Evolutionary conservation across 2,888 invertebrate genomes (phyloP), one percentile per base, ranked within the genome.

Genomic region (Acanthosoma haemorrhoidale): DNA sequence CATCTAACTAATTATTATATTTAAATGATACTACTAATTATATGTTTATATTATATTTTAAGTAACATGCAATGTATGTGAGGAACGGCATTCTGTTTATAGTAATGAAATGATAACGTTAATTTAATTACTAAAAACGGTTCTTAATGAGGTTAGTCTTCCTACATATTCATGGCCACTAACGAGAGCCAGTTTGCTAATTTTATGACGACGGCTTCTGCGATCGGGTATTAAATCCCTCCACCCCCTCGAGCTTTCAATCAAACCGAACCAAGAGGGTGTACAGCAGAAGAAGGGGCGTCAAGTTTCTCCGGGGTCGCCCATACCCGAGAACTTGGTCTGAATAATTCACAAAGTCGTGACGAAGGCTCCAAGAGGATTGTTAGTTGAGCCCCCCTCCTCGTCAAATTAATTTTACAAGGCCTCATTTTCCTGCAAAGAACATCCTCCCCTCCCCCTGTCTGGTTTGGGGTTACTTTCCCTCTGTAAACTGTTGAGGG

Each of bases 351-450:
- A 59, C 16, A 32, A 59, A 59, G 59, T 59, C 59, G 59, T 59
- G 32, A 59, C 59, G 59, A 59, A 59, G 13, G 36, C 13, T 13
- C 36, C 36, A 9, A 13, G 59, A 59, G 59, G 59, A 59, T 59
- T 32, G 32, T 59, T 59, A 59, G 32, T 32, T 29, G 59, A 15
- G 29, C 15, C 15, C 16, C 3, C 31, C 59, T 4, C 59, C 34
- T 32, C 58, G 31, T 58, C 59, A 59, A 59, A 59, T 59, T 59
- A 31, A 59, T 59, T 59, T 59, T 59, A 32, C 59, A 59, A 59
- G 59, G 34, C 59, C 59, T 59, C 59, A 59, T 31, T 32, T 31
- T 18, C 16, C 59, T 31, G 59, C 21, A 34, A 32, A 59, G 34
- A 31, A 59, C 9, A 15, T 2, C 3, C 11, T 6, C 4, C 4